These are phyloP conservation scores for Dusona sp. DNA, from an alignment of 2,888 invertebrate genomes.

Conservation along the genomic window DNA sequence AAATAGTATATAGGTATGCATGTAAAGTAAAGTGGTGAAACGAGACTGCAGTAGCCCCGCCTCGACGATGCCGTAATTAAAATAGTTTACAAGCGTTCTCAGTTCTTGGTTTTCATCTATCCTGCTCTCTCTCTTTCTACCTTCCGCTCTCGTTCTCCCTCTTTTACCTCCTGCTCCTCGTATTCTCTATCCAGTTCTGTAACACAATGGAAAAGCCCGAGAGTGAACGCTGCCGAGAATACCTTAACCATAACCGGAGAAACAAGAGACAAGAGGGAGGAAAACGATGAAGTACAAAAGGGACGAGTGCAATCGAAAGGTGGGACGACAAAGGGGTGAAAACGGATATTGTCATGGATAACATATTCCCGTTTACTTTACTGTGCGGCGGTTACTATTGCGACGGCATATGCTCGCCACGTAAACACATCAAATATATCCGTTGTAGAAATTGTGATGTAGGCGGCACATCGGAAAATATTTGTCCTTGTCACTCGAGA, in stretches of 20 bases:
- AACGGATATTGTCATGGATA: slow-evolving; percentile 59
- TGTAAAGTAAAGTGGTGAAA: slow-evolving; percentile 44
- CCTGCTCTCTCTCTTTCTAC: slow-evolving; percentile 13
- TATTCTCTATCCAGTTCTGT: background rate
- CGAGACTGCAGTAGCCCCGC: slow-evolving; percentile 45
- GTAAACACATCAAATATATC: slow-evolving; percentile 77
- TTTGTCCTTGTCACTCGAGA: slow-evolving; percentile 72
- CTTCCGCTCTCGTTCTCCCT: background rate
- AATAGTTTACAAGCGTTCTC: slow-evolving; percentile 74
- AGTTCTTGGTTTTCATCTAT: slow-evolving; percentile 8
- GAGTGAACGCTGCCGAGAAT: slow-evolving; percentile 8
- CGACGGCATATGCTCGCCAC: slow-evolving; percentile 73
- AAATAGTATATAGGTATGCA: background rate
- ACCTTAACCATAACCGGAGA: slow-evolving; percentile 12
- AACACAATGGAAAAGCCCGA: slow-evolving; percentile 5
- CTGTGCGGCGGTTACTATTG: slow-evolving; percentile 25
- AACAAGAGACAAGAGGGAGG: slow-evolving; percentile 1
- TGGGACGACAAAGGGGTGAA: slow-evolving; percentile 25
- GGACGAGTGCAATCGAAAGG: background rate
- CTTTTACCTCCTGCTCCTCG: background rate
- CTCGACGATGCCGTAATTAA: slow-evolving; percentile 74
- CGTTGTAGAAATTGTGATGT: slow-evolving; percentile 74
- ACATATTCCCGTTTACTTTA: slow-evolving; percentile 65
- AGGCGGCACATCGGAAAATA: slow-evolving; percentile 77
- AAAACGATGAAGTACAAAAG: slow-evolving; percentile 15